Percentiles rank a stretch among this genome's conserved stretches.
These are phyloP conservation scores for Colinus virginianus DNA, from an alignment of 2,113 vertebrate genomes.

Conservation along the genomic window DNA sequence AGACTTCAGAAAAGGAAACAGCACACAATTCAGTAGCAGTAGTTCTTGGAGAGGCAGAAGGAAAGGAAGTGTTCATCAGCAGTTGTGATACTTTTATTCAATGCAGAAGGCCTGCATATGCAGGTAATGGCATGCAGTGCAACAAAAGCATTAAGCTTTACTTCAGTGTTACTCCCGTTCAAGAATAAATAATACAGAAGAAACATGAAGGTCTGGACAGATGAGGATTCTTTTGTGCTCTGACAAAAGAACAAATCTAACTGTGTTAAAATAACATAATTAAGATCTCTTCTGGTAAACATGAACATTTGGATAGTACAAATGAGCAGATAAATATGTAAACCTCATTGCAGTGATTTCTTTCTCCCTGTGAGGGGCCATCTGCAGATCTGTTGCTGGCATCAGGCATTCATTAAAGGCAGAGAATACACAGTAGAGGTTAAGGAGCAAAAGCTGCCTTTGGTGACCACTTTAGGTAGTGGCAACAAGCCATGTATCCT, in stretches of 20 bases:
- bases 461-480: not conserved
- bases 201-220: not conserved
- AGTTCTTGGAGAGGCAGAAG: not conserved
- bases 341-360: conserved; percentile 8
- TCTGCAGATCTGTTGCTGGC: not conserved
- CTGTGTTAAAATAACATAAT: not conserved
- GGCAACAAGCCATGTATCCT: not conserved
- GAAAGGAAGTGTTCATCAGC: not conserved
- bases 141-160: not conserved
- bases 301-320: not conserved
- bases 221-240: not conserved
- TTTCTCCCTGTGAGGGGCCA: not conserved
- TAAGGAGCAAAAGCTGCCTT: not conserved
- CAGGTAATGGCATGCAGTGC: not conserved
- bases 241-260: conserved; percentile 8
- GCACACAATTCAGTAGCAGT: not conserved
- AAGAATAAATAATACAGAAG: not conserved
- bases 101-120: not conserved
- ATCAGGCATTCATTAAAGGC: not conserved
- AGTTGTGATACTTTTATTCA: not conserved
- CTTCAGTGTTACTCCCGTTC: not conserved
- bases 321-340: conserved; percentile 24
- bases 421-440: conserved; percentile 11
- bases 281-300: conserved; percentile 23
- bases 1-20: not conserved